Evolutionary conservation across 2,888 invertebrate genomes (phyloP).

Genomic region (Eledona agricola): DNA sequence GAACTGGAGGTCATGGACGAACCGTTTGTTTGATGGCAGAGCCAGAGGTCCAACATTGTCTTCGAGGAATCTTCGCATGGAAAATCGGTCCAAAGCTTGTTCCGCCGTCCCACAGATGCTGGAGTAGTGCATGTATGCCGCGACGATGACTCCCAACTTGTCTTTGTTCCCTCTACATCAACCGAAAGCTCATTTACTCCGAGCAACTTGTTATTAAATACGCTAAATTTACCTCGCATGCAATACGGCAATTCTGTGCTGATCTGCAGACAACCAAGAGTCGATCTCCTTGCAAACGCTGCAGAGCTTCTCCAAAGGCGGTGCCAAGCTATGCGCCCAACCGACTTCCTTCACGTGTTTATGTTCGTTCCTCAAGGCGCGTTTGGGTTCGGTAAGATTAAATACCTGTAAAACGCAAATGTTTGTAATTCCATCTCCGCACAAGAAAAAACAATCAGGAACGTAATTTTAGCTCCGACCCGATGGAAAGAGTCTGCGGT

Average conservation of each 20-base stretch:
- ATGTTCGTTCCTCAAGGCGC: constrained; percentile 72
- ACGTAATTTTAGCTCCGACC: constrained; percentile 38
- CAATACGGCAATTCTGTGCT: constrained; percentile 86
- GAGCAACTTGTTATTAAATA: no score
- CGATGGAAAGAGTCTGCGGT: constrained; percentile 28
- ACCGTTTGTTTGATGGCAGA: constrained; percentile 81
- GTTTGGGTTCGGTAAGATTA: constrained; percentile 79
- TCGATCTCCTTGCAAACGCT: constrained; percentile 94
- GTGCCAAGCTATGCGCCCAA: constrained; percentile 86
- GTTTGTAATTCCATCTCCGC: constrained; percentile 27
- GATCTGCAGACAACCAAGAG: constrained; percentile 86
- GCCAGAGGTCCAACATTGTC: constrained; percentile 77
- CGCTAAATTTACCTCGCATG: constrained; percentile 76
- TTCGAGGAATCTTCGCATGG: constrained; percentile 91
- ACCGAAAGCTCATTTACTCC: no score
- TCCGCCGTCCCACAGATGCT: constrained; percentile 87
- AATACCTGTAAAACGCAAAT: constrained; percentile 73
- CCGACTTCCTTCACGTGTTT: constrained; percentile 80
- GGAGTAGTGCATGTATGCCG: constrained; percentile 94
- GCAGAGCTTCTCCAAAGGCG: constrained; percentile 88
- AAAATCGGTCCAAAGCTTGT: constrained; percentile 89
- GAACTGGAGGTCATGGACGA: constrained; percentile 40
- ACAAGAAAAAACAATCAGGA: constrained; percentile 11
- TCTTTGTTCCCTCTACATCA: constrained; percentile 80
- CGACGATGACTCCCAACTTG: constrained; percentile 85